These are phyloP conservation scores for Mesitornis unicolor DNA, from an alignment of 2,113 vertebrate genomes.

Conservation along the genomic window DNA sequence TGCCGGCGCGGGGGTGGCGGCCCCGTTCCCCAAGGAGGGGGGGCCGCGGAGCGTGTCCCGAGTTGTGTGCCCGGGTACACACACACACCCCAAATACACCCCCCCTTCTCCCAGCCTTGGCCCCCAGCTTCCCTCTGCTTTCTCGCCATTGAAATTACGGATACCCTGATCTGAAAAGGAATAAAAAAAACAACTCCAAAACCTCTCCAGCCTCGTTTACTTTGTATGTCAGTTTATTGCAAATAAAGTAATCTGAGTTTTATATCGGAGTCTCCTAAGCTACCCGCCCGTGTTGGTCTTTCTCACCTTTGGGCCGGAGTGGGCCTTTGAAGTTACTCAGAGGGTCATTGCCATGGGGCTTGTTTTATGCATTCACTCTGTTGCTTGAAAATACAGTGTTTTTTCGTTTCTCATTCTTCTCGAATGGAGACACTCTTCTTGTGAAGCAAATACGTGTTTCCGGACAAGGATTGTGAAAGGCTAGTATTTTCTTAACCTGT, in stretches of 20 bases:
- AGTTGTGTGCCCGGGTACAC: neutral
- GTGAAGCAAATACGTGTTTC: neutral
- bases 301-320: neutral
- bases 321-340: neutral
- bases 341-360: neutral
- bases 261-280: accelerated
- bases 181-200: no score
- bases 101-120: neutral
- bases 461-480: neutral
- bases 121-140: no score
- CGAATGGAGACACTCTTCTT: neutral
- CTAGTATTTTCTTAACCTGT: conserved; percentile 24
- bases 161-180: neutral
- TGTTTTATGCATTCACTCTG: neutral
- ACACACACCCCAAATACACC: neutral
- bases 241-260: neutral
- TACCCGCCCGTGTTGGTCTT: neutral
- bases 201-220: neutral
- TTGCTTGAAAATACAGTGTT: neutral
- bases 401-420: neutral
- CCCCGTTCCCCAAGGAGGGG: neutral
- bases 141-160: accelerated
- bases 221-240: neutral
- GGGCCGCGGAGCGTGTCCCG: neutral
- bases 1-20: neutral